Evolutionary conservation across 2,113 vertebrate genomes (phyloP).

Genomic region (Petroica traversi): DNA sequence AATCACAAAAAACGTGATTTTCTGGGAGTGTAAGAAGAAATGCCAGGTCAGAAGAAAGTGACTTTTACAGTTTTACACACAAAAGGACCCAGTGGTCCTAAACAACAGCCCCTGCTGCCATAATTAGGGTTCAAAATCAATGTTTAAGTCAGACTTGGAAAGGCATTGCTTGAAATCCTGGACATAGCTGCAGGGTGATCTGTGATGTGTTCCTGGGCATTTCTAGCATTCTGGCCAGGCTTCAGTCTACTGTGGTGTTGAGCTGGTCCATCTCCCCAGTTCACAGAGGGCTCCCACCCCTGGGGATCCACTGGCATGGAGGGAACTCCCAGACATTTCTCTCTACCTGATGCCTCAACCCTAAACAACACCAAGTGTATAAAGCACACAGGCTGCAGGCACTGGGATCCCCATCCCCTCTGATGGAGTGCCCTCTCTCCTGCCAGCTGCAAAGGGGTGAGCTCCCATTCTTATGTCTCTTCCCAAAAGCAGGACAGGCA

Average conservation of each 20-base stretch:
- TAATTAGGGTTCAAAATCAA: background rate
- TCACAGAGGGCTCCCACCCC: background rate
- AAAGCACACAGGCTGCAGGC: background rate
- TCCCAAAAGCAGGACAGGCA: background rate
- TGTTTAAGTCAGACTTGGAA: background rate
- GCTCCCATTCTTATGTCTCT: background rate
- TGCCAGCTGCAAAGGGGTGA: background rate
- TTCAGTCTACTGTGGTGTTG: background rate
- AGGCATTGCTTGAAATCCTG: background rate
- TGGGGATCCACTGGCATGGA: background rate
- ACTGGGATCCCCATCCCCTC: too few relatives aligned
- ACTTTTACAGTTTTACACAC: background rate
- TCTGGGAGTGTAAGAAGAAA: background rate
- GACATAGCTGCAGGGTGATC: background rate
- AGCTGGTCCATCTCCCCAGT: background rate
- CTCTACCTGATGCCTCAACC: background rate
- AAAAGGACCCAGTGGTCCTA: background rate
- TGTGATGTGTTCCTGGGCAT: background rate
- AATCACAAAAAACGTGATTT: background rate
- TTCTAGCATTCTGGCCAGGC: background rate
- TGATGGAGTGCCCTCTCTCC: background rate
- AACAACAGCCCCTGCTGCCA: background rate
- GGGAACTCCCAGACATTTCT: background rate
- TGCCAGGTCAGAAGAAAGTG: accelerated
- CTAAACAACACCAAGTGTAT: background rate